Conservation (phyloP, 2,888 invertebrate species). For the Cataglyphis cursor region DNA sequence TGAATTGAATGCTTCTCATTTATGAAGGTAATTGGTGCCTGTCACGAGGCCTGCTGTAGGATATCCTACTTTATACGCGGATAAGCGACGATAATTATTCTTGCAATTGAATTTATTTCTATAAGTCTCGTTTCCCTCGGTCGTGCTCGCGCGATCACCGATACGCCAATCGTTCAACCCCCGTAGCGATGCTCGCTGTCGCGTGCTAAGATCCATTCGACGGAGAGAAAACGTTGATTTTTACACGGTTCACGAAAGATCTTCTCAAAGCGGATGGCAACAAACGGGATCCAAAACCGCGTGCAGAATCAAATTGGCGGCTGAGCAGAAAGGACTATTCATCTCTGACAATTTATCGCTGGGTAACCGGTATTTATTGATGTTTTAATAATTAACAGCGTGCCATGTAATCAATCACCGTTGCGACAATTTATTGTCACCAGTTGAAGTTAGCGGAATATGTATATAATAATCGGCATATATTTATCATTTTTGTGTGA, state of each 20-base stretch:
- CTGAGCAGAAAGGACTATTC: constrained; percentile 59
- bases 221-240: constrained; percentile 19
- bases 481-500: constrained; percentile 41
- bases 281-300: constrained; percentile 30
- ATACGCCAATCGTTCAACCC: constrained; percentile 70
- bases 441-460: constrained; percentile 45
- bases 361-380: constrained; percentile 66
- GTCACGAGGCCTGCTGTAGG: constrained; percentile 80
- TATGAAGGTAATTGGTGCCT: constrained; percentile 84
- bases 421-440: constrained; percentile 71
- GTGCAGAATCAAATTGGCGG: constrained; percentile 34
- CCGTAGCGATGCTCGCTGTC: constrained; percentile 64
- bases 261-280: neutral
- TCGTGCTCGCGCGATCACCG: constrained; percentile 54
- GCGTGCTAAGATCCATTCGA: constrained; percentile 58
- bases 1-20: constrained; percentile 85
- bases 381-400: constrained; percentile 67
- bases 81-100: constrained; percentile 83
- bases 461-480: constrained; percentile 53
- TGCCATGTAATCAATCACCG: constrained; percentile 69
- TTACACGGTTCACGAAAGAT: constrained; percentile 22
- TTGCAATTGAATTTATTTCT: constrained; percentile 82
- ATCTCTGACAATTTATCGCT: constrained; percentile 73
- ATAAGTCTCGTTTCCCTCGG: constrained; percentile 72
- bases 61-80: constrained; percentile 82